phyloP scores from a whole-genome alignment of 2,797 vertebrate genomes.

The Premnoplex brunnescens region DNA sequence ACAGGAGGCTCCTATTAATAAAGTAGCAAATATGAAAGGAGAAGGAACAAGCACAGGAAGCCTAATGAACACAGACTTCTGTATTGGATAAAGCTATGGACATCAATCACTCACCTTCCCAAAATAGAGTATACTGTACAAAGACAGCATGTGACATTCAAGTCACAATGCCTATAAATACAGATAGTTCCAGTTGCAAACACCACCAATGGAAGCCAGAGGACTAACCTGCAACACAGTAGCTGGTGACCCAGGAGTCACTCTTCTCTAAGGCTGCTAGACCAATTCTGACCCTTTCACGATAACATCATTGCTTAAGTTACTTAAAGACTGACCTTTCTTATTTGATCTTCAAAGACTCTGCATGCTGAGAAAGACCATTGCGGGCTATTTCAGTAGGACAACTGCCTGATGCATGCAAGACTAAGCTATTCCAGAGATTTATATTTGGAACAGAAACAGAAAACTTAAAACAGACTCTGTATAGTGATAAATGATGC shows the following conservation, averaged over 20 bases:
- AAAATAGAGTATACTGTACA: conserved; percentile 50
- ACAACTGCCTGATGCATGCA: conserved; percentile 61
- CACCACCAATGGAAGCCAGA: conserved; percentile 18
- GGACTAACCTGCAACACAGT: conserved; percentile 37
- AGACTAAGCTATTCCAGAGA: conserved; percentile 50
- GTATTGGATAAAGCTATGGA: neutral
- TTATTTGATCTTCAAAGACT: conserved; percentile 74
- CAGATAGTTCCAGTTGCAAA: conserved; percentile 9
- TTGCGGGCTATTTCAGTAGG: conserved; percentile 44
- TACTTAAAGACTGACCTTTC: conserved; percentile 58
- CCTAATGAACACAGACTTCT: neutral
- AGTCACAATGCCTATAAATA: conserved; percentile 53
- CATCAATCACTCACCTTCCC: conserved; percentile 36
- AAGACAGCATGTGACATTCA: conserved; percentile 52
- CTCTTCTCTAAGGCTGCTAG: conserved; percentile 16
- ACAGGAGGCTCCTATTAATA: neutral
- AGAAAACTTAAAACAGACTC: conserved; percentile 67
- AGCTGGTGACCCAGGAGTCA: conserved; percentile 36
- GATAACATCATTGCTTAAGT: conserved; percentile 53
- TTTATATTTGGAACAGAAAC: conserved; percentile 70
- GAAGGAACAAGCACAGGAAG: neutral
- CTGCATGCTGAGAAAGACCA: conserved; percentile 55
- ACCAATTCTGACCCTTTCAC: conserved; percentile 41
- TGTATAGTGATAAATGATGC: conserved; percentile 55
- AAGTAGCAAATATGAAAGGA: neutral